Percentiles rank a stretch among this genome's conserved stretches.
phyloP scores from a whole-genome alignment of 1,140 invertebrate species.

The Tenebrio molitor region DNA sequence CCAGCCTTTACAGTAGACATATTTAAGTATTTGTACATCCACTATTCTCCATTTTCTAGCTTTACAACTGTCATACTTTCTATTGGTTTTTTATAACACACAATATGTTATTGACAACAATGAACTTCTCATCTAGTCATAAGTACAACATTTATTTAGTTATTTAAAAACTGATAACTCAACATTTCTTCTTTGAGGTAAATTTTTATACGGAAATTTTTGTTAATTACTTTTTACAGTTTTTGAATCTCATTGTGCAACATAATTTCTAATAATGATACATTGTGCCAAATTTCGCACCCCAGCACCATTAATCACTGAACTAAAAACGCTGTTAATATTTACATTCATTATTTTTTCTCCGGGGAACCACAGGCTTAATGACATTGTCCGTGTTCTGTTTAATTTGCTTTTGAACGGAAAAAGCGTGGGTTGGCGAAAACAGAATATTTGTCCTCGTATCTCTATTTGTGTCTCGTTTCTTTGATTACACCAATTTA shows the following conservation, averaged over 20 bases:
- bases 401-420: conserved; percentile 15
- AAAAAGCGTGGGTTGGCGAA: conserved; percentile 23
- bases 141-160: too few relatives aligned
- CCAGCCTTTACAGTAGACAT: too few relatives aligned
- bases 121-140: too few relatives aligned
- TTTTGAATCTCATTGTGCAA: neutral
- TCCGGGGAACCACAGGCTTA: neutral
- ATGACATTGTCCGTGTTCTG: neutral
- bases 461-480: conserved; percentile 1
- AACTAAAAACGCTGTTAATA: conserved; percentile 13
- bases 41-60: too few relatives aligned
- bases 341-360: conserved; percentile 26
- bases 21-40: too few relatives aligned
- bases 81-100: too few relatives aligned
- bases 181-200: too few relatives aligned
- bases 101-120: too few relatives aligned
- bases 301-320: conserved; percentile 32
- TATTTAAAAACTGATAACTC: too few relatives aligned
- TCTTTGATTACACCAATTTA: conserved; percentile 11
- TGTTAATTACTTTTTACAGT: neutral
- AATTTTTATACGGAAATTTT: too few relatives aligned
- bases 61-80: too few relatives aligned
- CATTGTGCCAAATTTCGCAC: conserved; percentile 12
- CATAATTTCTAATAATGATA: neutral
- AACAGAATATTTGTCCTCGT: conserved; percentile 6